Base-by-base conservation (phyloP, 53 echinoderm and acorn worm genomes). In the Zoroaster sp. region DNA sequence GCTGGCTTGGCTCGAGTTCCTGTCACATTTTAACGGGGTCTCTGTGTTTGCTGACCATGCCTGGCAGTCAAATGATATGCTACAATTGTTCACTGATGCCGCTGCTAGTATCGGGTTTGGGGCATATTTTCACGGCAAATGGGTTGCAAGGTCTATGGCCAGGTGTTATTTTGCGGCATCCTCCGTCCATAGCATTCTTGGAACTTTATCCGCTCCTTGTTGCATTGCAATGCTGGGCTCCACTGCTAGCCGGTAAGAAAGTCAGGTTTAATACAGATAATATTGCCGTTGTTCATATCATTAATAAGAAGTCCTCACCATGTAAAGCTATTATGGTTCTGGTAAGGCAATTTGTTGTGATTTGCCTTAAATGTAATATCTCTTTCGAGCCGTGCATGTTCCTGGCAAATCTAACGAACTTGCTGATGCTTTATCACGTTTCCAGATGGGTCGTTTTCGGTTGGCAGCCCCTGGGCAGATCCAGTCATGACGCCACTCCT, bases 101-200 rank as follows among this genome's bases (percentile, higher is more conserved):
- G 92, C 92, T 4, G 73, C 79, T 40, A 37, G 75, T 45, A 54
- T 91, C 17, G 77, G 77, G 0, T 77, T 17, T 15, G n/a, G 77
- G 77, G 77, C 77, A 34, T 87, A 45, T 73, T 91, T 87, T 43
- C 3, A 72, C 30, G 46, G 73, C 2, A 88, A 74, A 36, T 88
- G 92, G 92, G 45, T n/a, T 72, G 20, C 89, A 89, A 72, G 74
- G 78, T 35, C 42, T 33, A 23, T 89, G 89, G 79, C 79, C 90
- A 1, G 23, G 20, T 2, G 65, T 59, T 53, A 35, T 80, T 40
- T 40, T 80, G 40, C 65, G 23, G 35, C 3, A 41, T 11, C 52
- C 6, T 39, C 65, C 65, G 21, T 20, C 9, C 21, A 65, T 65
- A 46, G 87, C 92, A 3, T 72, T 78, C 0, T 41, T 80, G 25